phyloP scores from a whole-genome alignment of 2,888 invertebrate genomes.

The Coelinius sp. region DNA sequence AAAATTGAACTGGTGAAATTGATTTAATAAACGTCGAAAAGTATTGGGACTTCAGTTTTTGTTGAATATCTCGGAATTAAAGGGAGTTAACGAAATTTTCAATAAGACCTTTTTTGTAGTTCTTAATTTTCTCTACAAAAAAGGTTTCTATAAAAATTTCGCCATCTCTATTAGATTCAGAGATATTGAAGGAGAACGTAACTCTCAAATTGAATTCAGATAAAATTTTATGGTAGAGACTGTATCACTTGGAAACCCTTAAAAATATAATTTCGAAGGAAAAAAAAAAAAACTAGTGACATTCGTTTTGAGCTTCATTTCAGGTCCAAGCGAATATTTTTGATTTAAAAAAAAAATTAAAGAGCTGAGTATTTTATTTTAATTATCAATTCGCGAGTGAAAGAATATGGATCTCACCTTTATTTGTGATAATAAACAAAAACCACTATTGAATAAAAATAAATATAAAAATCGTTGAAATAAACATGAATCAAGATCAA shows the following conservation, averaged over 20 bases:
- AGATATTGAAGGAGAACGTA: too few species aligned
- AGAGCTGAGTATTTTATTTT: constrained; percentile 43
- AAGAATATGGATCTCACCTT: constrained; percentile 56
- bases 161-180: too few species aligned
- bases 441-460: constrained; percentile 59
- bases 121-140: too few species aligned
- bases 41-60: too few species aligned
- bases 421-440: constrained; percentile 57
- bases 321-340: constrained; percentile 47
- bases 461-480: constrained; percentile 54
- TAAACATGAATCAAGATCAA: constrained; percentile 3
- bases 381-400: constrained; percentile 52
- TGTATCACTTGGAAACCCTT: constrained; percentile 37
- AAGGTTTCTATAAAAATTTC: too few species aligned
- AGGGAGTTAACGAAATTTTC: too few species aligned
- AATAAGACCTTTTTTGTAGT: too few species aligned
- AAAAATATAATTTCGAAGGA: constrained; percentile 41
- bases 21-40: too few species aligned
- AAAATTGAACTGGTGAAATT: too few species aligned
- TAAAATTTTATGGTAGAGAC: too few species aligned
- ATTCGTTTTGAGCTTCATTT: constrained; percentile 44
- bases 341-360: constrained; percentile 18
- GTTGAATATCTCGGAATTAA: too few species aligned
- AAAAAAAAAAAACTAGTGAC: constrained; percentile 19
- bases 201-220: too few species aligned